Percentiles rank a stretch among this genome's conserved stretches.
phyloP scores from a whole-genome alignment of 1,140 invertebrate genomes.

The Eumeta japonica region DNA sequence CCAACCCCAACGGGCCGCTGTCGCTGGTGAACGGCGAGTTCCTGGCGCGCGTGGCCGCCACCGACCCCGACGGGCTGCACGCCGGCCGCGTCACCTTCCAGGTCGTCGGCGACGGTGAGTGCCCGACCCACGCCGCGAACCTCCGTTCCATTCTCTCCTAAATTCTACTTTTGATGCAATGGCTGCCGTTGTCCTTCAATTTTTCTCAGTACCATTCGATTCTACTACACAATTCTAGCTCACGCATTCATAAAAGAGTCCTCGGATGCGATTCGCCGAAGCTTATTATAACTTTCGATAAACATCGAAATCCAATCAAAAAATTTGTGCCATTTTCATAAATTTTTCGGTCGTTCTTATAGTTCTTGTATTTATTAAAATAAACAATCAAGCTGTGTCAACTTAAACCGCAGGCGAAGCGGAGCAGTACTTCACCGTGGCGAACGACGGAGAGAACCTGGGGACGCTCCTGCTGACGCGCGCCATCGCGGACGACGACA shows the following conservation, averaged over 20 bases:
- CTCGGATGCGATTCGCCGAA: neutral
- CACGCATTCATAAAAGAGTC: no score
- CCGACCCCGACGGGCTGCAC: slow-evolving; percentile 46
- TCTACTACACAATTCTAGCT: no score
- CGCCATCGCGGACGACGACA: slow-evolving; percentile 21
- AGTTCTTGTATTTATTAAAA: neutral
- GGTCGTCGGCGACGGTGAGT: slow-evolving; percentile 32
- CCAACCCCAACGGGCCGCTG: slow-evolving; percentile 21
- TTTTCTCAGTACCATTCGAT: no score
- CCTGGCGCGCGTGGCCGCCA: slow-evolving; percentile 33
- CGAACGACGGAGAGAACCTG: slow-evolving; percentile 30
- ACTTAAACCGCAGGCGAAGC: slow-evolving; percentile 26
- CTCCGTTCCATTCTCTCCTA: no score
- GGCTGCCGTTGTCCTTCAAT: no score
- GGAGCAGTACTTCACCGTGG: slow-evolving; percentile 29
- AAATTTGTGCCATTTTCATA: neutral
- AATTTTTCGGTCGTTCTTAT: neutral
- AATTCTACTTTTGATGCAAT: slow-evolving; percentile 1
- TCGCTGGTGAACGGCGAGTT: slow-evolving; percentile 22
- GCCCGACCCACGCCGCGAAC: no score
- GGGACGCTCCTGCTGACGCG: slow-evolving; percentile 25
- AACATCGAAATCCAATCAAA: neutral
- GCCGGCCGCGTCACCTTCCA: slow-evolving; percentile 47
- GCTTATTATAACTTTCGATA: neutral
- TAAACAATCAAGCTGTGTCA: neutral